Evolutionary conservation across 2,113 vertebrate genomes (phyloP).

Genomic region (Hemicordylus capensis): DNA sequence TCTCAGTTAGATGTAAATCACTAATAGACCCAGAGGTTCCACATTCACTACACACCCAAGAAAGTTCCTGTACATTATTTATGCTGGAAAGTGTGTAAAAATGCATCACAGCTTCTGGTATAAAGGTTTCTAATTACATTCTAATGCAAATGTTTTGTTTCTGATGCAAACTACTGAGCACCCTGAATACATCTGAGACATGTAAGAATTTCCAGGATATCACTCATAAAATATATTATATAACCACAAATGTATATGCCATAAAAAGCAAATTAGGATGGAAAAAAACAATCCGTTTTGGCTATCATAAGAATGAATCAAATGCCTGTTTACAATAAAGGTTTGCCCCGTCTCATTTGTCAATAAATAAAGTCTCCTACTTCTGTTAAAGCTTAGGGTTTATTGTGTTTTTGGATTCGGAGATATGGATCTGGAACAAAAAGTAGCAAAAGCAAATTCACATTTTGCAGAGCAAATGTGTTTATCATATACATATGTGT

Average conservation of each 20-base stretch:
- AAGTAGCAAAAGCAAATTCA: neutral
- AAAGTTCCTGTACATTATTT: neutral
- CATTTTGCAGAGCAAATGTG: neutral
- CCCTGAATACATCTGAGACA: neutral
- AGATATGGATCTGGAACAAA: neutral
- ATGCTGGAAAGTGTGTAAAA: neutral
- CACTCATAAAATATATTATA: neutral
- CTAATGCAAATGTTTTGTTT: constrained; percentile 13
- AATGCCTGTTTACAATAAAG: neutral
- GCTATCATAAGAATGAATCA: neutral
- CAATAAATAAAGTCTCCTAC: neutral
- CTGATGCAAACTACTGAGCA: neutral
- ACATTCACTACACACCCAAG: no score
- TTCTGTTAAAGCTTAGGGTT: neutral
- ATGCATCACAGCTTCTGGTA: neutral
- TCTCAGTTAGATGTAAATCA: no score
- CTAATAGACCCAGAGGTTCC: no score
- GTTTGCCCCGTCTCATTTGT: neutral
- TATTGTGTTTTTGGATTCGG: neutral
- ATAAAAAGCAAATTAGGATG: neutral
- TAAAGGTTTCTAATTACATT: constrained; percentile 1
- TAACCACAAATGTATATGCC: neutral
- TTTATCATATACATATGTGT: neutral
- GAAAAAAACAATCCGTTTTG: neutral
- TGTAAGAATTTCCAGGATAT: neutral